A percentile compares a stretch with the other conserved stretches of the same genome.
phyloP scores from a whole-genome alignment of 1,140 invertebrate species.

The Cataglyphis hispanica region DNA sequence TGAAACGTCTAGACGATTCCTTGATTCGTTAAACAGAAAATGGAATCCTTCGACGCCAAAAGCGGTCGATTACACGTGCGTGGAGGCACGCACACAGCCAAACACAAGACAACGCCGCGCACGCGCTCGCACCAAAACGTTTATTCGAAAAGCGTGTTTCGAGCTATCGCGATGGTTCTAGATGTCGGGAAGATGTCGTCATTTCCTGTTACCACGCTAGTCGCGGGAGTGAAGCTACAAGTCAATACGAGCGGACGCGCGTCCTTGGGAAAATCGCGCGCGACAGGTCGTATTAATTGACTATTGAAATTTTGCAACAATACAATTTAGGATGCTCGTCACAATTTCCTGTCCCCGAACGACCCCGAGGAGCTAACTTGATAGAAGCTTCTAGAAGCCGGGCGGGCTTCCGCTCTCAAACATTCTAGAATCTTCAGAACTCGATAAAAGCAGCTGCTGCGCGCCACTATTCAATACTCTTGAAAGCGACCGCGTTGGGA shows the following conservation, averaged over 20 bases:
- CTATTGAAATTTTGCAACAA: not conserved
- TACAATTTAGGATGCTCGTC: fast-evolving
- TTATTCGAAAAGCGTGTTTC: not conserved
- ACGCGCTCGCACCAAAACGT: not conserved
- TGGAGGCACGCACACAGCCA: not conserved
- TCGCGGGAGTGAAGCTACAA: not conserved
- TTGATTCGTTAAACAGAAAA: not conserved
- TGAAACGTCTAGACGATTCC: not conserved
- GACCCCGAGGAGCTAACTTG: not conserved
- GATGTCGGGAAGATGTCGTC: conserved; percentile 36
- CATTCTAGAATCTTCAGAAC: conserved; percentile 78
- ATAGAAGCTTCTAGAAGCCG: conserved; percentile 77
- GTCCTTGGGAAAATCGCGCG: not conserved
- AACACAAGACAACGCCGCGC: not conserved
- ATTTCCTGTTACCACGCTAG: conserved; percentile 63
- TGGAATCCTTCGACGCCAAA: not conserved
- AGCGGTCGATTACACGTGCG: not conserved
- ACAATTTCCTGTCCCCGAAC: too few relatives aligned
- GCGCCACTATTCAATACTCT: conserved; percentile 65
- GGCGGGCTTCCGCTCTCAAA: conserved; percentile 66
- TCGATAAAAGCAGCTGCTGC: conserved; percentile 75
- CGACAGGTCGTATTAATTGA: not conserved
- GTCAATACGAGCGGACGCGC: not conserved
- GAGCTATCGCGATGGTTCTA: conserved; percentile 75
- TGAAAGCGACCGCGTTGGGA: conserved; percentile 41